phyloP scores from a whole-genome alignment of 2,113 vertebrate species.

The Poeciliopsis retropinna region DNA sequence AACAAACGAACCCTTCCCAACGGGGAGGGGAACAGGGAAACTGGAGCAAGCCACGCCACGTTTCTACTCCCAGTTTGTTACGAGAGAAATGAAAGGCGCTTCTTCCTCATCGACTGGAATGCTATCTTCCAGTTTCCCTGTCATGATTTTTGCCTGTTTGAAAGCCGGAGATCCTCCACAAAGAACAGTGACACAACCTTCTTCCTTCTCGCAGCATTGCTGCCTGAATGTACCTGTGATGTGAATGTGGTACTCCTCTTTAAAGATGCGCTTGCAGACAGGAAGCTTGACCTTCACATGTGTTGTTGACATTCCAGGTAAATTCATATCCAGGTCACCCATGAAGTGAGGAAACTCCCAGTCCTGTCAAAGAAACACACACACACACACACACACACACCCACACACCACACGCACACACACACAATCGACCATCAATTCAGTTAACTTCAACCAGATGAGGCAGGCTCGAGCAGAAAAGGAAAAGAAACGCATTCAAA shows the following conservation, averaged over 20 bases:
- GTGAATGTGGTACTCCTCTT: slow-evolving; percentile 96
- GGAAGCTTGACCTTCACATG: slow-evolving; percentile 94
- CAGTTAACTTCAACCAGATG: not conserved
- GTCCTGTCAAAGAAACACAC: slow-evolving; percentile 80
- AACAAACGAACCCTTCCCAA: slow-evolving; percentile 42
- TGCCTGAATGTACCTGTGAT: slow-evolving; percentile 88
- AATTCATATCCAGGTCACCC: slow-evolving; percentile 96
- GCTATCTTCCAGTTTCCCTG: slow-evolving; percentile 24
- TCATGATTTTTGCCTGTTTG: slow-evolving; percentile 14
- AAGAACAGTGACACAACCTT: slow-evolving; percentile 9
- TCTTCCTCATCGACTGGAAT: slow-evolving; percentile 15
- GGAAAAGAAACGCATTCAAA: slow-evolving; percentile 15
- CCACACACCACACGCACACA: slow-evolving; percentile 1
- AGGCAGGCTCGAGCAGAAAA: not conserved
- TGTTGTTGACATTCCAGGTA: slow-evolving; percentile 92
- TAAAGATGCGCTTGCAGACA: slow-evolving; percentile 91
- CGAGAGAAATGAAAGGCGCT: slow-evolving; percentile 45
- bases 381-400: not conserved
- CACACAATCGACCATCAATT: not conserved
- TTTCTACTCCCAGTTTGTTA: slow-evolving; percentile 13
- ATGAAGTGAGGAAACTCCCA: slow-evolving; percentile 99
- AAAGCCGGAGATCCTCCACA: not conserved
- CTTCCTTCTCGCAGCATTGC: not conserved
- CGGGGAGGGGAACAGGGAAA: slow-evolving; percentile 30
- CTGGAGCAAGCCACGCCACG: slow-evolving; percentile 42